Evolutionary conservation across 2,113 vertebrate species (phyloP).

Genomic region (Phalacrocorax brasilianus): DNA sequence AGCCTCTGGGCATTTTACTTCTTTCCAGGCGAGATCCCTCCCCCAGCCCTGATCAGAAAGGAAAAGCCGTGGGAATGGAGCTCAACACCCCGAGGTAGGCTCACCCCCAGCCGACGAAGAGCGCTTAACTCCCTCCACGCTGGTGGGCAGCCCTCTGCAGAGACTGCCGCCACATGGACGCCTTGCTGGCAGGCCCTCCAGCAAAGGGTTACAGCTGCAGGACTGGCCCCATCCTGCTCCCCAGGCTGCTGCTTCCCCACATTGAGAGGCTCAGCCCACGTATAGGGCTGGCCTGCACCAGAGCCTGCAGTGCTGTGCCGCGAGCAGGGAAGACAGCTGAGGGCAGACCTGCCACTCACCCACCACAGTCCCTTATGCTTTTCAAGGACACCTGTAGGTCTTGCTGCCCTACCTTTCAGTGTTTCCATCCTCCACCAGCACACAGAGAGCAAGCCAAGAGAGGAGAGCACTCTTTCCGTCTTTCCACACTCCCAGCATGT

Average conservation of each 20-base stretch:
- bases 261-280: not conserved
- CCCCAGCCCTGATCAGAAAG: slow-evolving; percentile 40
- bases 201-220: not conserved
- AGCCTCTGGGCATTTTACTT: slow-evolving; percentile 20
- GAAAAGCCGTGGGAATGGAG: slow-evolving; percentile 63
- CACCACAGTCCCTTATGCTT: not conserved
- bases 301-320: not conserved
- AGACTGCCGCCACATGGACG: accelerated
- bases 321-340: accelerated
- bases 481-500: not conserved
- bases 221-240: not conserved
- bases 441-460: not conserved
- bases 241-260: accelerated
- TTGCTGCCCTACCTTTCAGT: not conserved
- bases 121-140: slow-evolving; percentile 20
- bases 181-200: not conserved
- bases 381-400: not conserved
- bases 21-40: slow-evolving; percentile 10
- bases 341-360: not conserved
- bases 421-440: not conserved
- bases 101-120: not conserved
- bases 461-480: not conserved
- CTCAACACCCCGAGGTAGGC: slow-evolving; percentile 21
- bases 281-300: not conserved
- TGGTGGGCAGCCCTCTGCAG: not conserved